phyloP scores from a whole-genome alignment of 2,113 vertebrate genomes.

The Tachuris rubrigastra region DNA sequence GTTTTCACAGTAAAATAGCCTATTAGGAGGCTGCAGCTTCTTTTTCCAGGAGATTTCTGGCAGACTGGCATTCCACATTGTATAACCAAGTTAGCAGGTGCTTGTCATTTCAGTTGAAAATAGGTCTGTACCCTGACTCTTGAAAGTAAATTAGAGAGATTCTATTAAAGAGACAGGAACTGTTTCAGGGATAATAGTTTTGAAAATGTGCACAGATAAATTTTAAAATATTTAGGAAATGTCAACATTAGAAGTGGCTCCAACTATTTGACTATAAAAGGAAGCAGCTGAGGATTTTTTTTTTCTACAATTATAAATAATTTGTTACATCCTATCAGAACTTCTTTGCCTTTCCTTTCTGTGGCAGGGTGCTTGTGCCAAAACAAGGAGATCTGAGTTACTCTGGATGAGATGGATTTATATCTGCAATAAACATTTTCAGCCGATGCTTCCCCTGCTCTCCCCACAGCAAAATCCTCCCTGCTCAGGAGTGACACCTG shows the following conservation, averaged over 20 bases:
- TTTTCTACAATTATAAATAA: slow-evolving; percentile 34
- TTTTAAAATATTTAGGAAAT: slow-evolving; percentile 60
- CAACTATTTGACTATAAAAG: slow-evolving; percentile 55
- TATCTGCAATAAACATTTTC: background rate
- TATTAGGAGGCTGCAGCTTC: slow-evolving; percentile 8
- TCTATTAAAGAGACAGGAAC: slow-evolving; percentile 48
- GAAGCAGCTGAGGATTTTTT: background rate
- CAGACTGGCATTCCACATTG: background rate
- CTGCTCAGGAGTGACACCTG: background rate
- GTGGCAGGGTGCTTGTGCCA: slow-evolving; percentile 47
- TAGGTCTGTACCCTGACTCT: slow-evolving; percentile 32
- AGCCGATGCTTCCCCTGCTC: background rate
- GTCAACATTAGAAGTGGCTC: slow-evolving; percentile 17
- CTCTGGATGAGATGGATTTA: background rate
- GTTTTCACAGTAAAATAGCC: slow-evolving; percentile 44
- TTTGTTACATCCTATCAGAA: slow-evolving; percentile 57
- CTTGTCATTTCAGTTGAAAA: background rate
- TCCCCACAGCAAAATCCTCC: background rate
- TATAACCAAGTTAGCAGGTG: background rate
- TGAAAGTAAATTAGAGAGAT: slow-evolving; percentile 63
- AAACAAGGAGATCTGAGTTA: slow-evolving; percentile 44
- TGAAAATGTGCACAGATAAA: slow-evolving; percentile 58
- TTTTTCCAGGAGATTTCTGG: slow-evolving; percentile 36
- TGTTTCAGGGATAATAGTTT: slow-evolving; percentile 55
- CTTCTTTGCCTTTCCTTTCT: slow-evolving; percentile 20